These are phyloP conservation scores for Drosophila willistoni DNA, from an alignment of 1,140 invertebrate species.

Conservation along the genomic window DNA sequence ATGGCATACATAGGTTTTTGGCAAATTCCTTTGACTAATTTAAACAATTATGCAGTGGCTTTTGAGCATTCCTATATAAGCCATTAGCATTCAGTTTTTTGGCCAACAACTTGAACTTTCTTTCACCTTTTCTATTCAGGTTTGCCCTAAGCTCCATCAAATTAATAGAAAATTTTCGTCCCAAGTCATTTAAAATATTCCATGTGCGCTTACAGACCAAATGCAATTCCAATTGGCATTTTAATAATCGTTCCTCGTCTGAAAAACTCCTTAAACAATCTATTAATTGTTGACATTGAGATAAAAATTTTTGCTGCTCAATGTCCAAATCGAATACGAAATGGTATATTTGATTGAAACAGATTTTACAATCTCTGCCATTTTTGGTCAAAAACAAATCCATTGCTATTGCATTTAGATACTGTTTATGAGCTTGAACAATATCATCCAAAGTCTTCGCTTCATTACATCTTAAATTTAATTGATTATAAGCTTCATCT, in stretches of 20 bases:
- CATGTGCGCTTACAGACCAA: slow-evolving; percentile 33
- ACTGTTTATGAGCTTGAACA: slow-evolving; percentile 27
- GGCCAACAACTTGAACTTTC: slow-evolving; percentile 16
- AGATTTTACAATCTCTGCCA: background rate
- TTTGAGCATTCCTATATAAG: too few species aligned
- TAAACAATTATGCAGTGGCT: too few species aligned
- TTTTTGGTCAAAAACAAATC: slow-evolving; percentile 17
- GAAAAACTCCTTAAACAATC: background rate
- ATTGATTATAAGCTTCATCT: slow-evolving; percentile 5
- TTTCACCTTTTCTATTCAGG: background rate
- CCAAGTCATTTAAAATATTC: slow-evolving; percentile 27
- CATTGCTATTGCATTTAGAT: slow-evolving; percentile 31
- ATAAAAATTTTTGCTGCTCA: slow-evolving; percentile 33
- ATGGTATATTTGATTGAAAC: slow-evolving; percentile 27
- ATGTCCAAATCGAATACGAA: slow-evolving; percentile 31
- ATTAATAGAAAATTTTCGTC: slow-evolving; percentile 12
- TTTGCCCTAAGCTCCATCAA: slow-evolving; percentile 27
- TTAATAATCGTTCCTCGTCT: background rate
- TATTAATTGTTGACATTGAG: background rate
- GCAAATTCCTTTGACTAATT: too few species aligned
- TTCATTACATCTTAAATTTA: background rate
- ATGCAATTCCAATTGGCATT: slow-evolving; percentile 21
- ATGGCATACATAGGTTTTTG: too few species aligned
- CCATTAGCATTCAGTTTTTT: too few species aligned
- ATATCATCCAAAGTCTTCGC: slow-evolving; percentile 40